Percentiles rank a stretch among this genome's conserved stretches.
phyloP scores from a whole-genome alignment of 2,888 invertebrate genomes.

The Drosophila niveifrons region DNA sequence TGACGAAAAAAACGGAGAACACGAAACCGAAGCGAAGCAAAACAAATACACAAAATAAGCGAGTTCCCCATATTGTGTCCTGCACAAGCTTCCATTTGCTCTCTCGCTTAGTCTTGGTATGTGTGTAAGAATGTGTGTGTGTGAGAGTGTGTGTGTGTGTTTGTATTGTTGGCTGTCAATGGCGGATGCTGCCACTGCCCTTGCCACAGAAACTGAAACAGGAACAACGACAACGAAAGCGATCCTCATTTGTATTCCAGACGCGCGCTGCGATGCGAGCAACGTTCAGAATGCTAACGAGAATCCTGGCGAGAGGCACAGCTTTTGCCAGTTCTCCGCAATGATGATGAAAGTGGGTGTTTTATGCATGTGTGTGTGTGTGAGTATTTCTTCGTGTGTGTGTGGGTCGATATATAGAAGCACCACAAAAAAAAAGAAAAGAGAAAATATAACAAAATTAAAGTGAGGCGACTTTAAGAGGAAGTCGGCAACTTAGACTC shows the following conservation, averaged over 20 bases:
- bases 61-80: slow-evolving; percentile 34
- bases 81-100: slow-evolving; percentile 16
- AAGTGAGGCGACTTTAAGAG: slow-evolving; percentile 45
- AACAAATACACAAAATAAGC: slow-evolving; percentile 55
- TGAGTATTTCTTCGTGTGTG: slow-evolving; percentile 13
- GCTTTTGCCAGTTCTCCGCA: slow-evolving; percentile 27
- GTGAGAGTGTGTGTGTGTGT: slow-evolving; percentile 37
- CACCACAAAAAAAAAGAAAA: slow-evolving; percentile 15
- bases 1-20: slow-evolving; percentile 42
- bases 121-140: neutral
- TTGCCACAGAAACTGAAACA: slow-evolving; percentile 54
- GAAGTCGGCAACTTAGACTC: neutral
- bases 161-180: slow-evolving; percentile 66
- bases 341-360: slow-evolving; percentile 76
- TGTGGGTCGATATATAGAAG: slow-evolving; percentile 67
- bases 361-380: slow-evolving; percentile 3
- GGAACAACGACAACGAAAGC: slow-evolving; percentile 62
- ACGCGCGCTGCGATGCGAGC: slow-evolving; percentile 78
- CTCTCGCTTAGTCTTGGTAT: neutral
- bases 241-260: slow-evolving; percentile 85
- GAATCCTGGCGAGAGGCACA: slow-evolving; percentile 49
- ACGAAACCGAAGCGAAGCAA: slow-evolving; percentile 37
- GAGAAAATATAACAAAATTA: slow-evolving; percentile 52
- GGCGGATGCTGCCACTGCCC: slow-evolving; percentile 73
- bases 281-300: slow-evolving; percentile 73